phyloP scores from a whole-genome alignment of 2,797 vertebrate genomes.

The Pseudocheirus occidentalis region DNA sequence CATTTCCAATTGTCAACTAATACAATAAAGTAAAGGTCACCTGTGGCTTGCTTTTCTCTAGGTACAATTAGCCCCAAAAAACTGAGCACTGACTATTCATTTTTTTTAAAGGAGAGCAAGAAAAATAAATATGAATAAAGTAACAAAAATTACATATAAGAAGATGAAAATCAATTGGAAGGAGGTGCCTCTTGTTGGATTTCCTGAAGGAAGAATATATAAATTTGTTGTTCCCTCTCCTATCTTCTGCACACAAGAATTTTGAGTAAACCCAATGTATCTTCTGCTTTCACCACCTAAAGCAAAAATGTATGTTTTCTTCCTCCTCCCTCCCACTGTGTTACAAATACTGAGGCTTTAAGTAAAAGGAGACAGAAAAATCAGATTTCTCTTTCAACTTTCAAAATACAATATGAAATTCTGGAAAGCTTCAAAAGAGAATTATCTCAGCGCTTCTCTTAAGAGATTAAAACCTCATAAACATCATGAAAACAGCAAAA shows the following conservation, averaged over 20 bases:
- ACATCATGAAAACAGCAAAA: conserved; percentile 48
- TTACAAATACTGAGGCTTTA: background rate
- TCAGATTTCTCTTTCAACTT: conserved; percentile 36
- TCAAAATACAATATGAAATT: conserved; percentile 35
- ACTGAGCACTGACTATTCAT: background rate
- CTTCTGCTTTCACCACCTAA: conserved; percentile 20
- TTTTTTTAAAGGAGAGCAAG: background rate
- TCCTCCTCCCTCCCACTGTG: background rate
- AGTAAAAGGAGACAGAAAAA: background rate
- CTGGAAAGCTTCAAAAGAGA: conserved; percentile 14
- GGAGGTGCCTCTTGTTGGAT: background rate
- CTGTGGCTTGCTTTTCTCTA: background rate
- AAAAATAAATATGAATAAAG: background rate
- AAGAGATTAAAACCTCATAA: background rate
- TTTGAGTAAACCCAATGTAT: background rate
- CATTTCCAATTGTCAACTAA: conserved; percentile 24
- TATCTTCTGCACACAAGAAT: background rate
- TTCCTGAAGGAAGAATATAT: conserved; percentile 17
- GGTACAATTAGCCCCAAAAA: background rate
- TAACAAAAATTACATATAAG: conserved; percentile 39
- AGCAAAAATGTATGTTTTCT: conserved; percentile 27
- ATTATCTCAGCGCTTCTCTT: background rate
- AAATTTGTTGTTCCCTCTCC: conserved; percentile 21
- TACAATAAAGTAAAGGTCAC: background rate
- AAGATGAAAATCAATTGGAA: conserved; percentile 33